Percentiles rank a stretch among this genome's conserved stretches.
These are phyloP conservation scores for Actinostola sp. DNA, from an alignment of 92 coral and sea anemone species.

Conservation along the genomic window DNA sequence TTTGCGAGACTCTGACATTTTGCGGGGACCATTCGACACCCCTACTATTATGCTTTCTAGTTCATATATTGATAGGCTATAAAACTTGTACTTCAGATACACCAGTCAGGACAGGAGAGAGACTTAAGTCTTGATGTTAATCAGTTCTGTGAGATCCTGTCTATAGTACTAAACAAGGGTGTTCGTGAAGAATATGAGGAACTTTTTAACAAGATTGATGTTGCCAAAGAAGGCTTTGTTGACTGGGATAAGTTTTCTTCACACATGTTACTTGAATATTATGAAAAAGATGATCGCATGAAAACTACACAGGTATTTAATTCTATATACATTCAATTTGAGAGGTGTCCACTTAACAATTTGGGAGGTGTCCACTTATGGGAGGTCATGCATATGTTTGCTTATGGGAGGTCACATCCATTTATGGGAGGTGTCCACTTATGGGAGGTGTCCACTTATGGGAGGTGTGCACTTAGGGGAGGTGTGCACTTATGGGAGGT, in stretches of 20 bases:
- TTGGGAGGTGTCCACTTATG: no score
- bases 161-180: constrained; percentile 93
- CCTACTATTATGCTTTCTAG: not conserved
- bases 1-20: no score
- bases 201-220: constrained; percentile 89
- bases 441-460: no score
- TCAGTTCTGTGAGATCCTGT: constrained; percentile 95
- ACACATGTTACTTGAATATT: constrained; percentile 95
- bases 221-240: constrained; percentile 93
- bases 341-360: no score
- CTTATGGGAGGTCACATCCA: no score
- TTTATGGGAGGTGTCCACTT: no score
- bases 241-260: constrained; percentile 99
- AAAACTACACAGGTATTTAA: constrained; percentile 91
- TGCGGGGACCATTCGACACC: no score
- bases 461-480: no score
- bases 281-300: constrained; percentile 98
- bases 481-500: no score
- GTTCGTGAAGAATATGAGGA: constrained; percentile 86
- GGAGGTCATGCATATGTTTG: no score
- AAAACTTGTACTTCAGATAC: constrained; percentile 39
- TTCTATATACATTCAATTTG: not conserved
- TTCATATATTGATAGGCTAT: no score
- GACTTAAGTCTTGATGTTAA: constrained; percentile 84
- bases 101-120: constrained; percentile 85